Base-by-base conservation (phyloP, 92 coral and sea anemone species). In the Anthopleura xanthogrammica region DNA sequence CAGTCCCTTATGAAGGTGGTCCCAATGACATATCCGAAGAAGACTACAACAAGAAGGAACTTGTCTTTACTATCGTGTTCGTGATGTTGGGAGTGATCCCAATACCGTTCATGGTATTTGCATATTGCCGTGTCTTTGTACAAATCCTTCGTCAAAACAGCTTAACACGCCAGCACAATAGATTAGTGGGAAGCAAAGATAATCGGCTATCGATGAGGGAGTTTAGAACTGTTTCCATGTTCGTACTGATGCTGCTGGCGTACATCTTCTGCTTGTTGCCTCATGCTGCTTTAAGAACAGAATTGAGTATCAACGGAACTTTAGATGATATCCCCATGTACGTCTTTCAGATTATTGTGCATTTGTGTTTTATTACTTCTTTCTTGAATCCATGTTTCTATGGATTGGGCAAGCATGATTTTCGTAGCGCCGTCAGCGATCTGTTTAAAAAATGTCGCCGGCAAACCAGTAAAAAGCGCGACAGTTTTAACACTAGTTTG, bases 351-450 rank as follows among this genome's bases (percentile, higher is more conserved):
- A 23, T 78, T 60, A 48, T 91, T 39, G 77, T 85, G 12, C 83
- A n/a, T 29, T 22, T 68, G 92, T 60, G 86, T 86, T 75, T 65
- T 68, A 20, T 79, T 13, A 85, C 92, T 7, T 89, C 95, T 74
- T 46, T 89, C 43, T 70, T 80, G 36, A 91, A 91, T 64, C 95
- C 95, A 0, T 71, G 86, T 58, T 39, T 91, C 68, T 91, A 89
- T 83, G 83, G 84, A 20, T 84, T 91, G 83, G 92, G 95, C 77
- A 91, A 91, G 75, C 86, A 86, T 17, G 95, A 91, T 82, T 89
- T 91, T 62, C 83, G 87, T 11, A 12, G 24, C 11, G 48, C 36
- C 52, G 17, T 80, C 10, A 7, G 42, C 40, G 74, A 68, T 23
- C 42, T 68, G 46, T 68, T 36, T 29, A 68, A 68, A 12, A 68